These are phyloP conservation scores for Enteromius viviparus DNA, from an alignment of 2,797 vertebrate genomes.

Conservation along the genomic window DNA sequence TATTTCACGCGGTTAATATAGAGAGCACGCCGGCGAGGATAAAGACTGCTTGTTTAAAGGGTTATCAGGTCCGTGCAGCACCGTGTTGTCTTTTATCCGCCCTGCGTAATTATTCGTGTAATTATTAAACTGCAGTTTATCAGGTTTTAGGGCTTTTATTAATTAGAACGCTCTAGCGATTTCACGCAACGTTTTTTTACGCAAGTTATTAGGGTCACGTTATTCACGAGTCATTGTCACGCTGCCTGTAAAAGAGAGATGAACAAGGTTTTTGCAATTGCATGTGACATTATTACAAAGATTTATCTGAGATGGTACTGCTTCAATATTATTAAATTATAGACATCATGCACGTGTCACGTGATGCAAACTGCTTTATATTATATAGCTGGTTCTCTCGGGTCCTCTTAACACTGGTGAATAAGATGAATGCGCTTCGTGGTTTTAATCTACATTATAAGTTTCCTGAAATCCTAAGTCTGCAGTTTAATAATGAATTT, in stretches of 20 bases:
- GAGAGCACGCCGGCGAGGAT: slow-evolving; percentile 46
- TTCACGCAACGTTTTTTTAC: slow-evolving; percentile 54
- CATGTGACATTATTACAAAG: slow-evolving; percentile 43
- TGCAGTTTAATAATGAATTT: slow-evolving; percentile 35
- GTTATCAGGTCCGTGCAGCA: slow-evolving; percentile 52
- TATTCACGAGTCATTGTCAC: slow-evolving; percentile 54
- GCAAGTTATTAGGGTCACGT: slow-evolving; percentile 48
- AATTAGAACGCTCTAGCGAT: slow-evolving; percentile 59
- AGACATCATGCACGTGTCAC: slow-evolving; percentile 9
- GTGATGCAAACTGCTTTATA: slow-evolving; percentile 22
- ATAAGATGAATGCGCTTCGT: slow-evolving; percentile 8
- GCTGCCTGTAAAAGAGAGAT: slow-evolving; percentile 51
- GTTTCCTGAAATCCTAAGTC: neutral
- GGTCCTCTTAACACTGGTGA: slow-evolving; percentile 22
- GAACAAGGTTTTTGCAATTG: slow-evolving; percentile 59
- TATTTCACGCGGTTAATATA: slow-evolving; percentile 70
- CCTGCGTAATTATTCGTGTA: slow-evolving; percentile 57
- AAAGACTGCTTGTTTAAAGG: slow-evolving; percentile 55
- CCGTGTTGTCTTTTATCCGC: slow-evolving; percentile 61
- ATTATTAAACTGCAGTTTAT: slow-evolving; percentile 63
- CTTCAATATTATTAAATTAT: slow-evolving; percentile 29
- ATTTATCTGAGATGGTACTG: slow-evolving; percentile 26
- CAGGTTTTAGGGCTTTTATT: slow-evolving; percentile 59
- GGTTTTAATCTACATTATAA: slow-evolving; percentile 28
- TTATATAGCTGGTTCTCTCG: neutral